Evolutionary conservation across 2,113 vertebrate species (phyloP).

Genomic region (Scartelaos histophorus): DNA sequence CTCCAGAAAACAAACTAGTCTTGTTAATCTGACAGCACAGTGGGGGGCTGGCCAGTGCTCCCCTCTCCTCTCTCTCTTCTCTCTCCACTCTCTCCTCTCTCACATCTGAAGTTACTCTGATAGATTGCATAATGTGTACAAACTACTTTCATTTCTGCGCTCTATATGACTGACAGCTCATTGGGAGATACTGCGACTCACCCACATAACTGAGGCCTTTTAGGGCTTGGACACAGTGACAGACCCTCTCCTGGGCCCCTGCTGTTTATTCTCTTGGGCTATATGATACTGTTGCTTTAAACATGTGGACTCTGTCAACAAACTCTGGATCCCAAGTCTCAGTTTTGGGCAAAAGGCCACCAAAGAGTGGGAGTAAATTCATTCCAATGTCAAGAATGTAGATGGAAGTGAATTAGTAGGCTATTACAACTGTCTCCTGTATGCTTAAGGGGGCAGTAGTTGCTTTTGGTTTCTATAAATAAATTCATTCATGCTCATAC

Average conservation of each 20-base stretch:
- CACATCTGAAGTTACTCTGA: conserved; percentile 69
- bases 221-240: conserved; percentile 13
- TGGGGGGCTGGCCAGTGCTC: conserved; percentile 57
- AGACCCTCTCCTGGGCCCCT: conserved; percentile 31
- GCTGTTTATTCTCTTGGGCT: conserved; percentile 53
- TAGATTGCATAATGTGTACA: conserved; percentile 64
- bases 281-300: conserved; percentile 42
- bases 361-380: background rate
- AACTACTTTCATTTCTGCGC: conserved; percentile 60
- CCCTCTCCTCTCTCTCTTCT: conserved; percentile 22
- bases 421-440: background rate
- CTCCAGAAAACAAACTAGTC: conserved; percentile 72
- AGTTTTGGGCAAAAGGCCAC: conserved; percentile 36
- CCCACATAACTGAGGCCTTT: conserved; percentile 31
- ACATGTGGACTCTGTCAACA: conserved; percentile 62
- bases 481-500: background rate
- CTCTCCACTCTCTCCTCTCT: conserved; percentile 18
- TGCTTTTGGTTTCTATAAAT: background rate
- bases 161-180: conserved; percentile 44
- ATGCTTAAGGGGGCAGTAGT: background rate
- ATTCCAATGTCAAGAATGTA: conserved; percentile 6
- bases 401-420: conserved; percentile 7
- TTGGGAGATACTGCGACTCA: conserved; percentile 19
- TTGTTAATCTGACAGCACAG: conserved; percentile 67
- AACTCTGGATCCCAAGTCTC: conserved; percentile 37